These are phyloP conservation scores for Gymnarchus niloticus DNA, from an alignment of 2,113 vertebrate genomes.

Conservation along the genomic window DNA sequence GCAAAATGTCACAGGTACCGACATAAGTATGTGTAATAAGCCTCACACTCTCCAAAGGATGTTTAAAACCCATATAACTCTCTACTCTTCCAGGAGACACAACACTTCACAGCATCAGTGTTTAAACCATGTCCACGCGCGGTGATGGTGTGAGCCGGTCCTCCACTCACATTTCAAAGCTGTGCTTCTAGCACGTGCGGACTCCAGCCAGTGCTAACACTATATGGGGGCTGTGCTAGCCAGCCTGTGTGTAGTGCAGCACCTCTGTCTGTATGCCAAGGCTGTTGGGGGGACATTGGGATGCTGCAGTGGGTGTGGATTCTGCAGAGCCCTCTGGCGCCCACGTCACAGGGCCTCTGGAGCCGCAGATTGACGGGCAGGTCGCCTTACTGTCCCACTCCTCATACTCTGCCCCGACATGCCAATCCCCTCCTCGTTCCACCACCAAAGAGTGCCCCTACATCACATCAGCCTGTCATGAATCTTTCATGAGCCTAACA, in stretches of 20 bases:
- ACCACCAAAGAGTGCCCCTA: neutral
- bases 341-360: neutral
- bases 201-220: neutral
- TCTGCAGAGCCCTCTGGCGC: neutral
- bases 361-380: neutral
- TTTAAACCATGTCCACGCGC: neutral
- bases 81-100: neutral
- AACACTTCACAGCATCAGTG: neutral
- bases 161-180: neutral
- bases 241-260: no score
- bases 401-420: no score
- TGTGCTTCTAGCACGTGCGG: neutral
- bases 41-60: neutral
- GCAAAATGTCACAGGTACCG: neutral
- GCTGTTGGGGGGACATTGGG: neutral
- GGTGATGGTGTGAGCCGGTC: neutral
- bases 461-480: neutral
- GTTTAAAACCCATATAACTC: neutral
- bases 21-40: neutral
- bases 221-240: neutral
- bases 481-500: constrained; percentile 12
- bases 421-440: neutral
- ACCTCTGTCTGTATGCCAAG: no score
- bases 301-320: neutral
- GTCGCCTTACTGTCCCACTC: neutral